Evolutionary conservation across 2,888 invertebrate genomes (phyloP), one percentile per base, ranked within the genome.

Genomic region (Eudemis profundana): DNA sequence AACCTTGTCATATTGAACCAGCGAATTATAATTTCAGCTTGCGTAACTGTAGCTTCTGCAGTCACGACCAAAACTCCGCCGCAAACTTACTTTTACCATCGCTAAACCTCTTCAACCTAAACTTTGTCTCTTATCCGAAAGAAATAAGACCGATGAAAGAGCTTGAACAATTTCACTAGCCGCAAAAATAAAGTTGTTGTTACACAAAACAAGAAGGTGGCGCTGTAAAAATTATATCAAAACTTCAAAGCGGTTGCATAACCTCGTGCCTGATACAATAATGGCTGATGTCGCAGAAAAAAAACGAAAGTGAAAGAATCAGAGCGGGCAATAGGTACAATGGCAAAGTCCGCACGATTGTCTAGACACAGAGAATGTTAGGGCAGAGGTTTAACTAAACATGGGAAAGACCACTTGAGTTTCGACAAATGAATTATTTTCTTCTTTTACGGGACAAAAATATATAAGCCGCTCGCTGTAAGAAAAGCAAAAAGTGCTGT

Each of bases 221-320:
- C 86, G 84, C 84, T 82, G 80, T 84, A 87, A 90, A 90, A 91
- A 91, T 91, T 86, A 90, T 91, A 91, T 90, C 90, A 91, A 91
- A 90, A 88, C 87, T 86, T 82, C 83, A 86, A 85, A 89, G 84
- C 69, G 83, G 84, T 91, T 91, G 85, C 87, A 74, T 84, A 91
- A 91, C 91, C 91, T 91, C 90, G 91, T 85, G 77, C 90, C 79
- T 86, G 86, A 90, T 90, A 87, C 82, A 83, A 88, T 89, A 87
- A 90, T 87, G 74, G 77, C 77, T 81, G 90, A 87, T 89, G 90
- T 89, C 89, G 86, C 89, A 83, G 87, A 89, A 88, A 89, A 85
- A 90, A 90, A 91, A 86, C 81, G 90, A 90, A 91, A 90, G 90
- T 85, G 80, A 69, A 86, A 80, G 83, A 90, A 89, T 84, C 86